Evolutionary conservation across 2,888 invertebrate species (phyloP), one percentile per base, ranked within the genome.

Genomic region (Drosophila testacea): DNA sequence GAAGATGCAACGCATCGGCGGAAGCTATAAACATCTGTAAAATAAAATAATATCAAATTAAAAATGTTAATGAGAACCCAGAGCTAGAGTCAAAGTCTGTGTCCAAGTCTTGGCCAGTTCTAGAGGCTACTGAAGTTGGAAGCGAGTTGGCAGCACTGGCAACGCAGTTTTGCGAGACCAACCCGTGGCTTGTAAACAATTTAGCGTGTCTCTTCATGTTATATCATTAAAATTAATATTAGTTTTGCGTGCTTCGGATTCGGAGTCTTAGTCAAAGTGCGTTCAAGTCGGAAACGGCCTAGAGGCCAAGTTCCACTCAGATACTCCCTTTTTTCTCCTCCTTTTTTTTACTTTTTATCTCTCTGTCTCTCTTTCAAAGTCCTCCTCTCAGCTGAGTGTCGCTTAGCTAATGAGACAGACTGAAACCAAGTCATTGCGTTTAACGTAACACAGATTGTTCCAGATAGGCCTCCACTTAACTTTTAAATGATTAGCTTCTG

Each of bases 21-120:
- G 84, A 88, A 86, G 81, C 88, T 77, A 82, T 84, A 83, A 86
- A 88, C 83, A 83, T 88, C 78, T 83, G 79, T 86, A 88, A 88
- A 86, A 88, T 86, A 86, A 86, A 87, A 86, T 86, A 88, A 89
- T 89, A 86, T 86, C 79, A 89, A 89, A 87, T 87, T 89, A 87
- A 84, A 87, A 88, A 89, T 88, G 84, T 76, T 87, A 87, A 87
- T 87, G 75, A 89, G 82, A 70, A 50, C 16, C 50, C 3, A 88
- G 81, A 72, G 62, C 41, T 32, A 13, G 50, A 48, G 41, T 7
- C 36, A 36, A 16, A 59, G 61, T 11, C 56, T 2, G 48, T 1
- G 27, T 36, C 9, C 1, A 9, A 13, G 34, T 36, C 56, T n/a
- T 7, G n/a, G 32, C 46, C 55, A 55, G 27, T 16, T 41, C 13